Conservation (phyloP, 2,888 invertebrate species). For the Heterodera filipjevi region DNA sequence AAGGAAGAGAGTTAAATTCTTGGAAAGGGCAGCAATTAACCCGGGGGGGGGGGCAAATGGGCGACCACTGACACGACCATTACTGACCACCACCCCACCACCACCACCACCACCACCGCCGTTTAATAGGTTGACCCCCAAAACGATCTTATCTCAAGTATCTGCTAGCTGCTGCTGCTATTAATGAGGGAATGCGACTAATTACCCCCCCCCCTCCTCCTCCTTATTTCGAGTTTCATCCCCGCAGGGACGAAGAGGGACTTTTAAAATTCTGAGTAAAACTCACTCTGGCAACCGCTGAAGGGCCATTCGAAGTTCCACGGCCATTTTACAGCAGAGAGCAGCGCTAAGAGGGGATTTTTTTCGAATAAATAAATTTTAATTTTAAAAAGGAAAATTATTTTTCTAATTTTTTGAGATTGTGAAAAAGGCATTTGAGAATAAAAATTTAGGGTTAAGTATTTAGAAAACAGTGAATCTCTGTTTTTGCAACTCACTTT, state of each 20-base stretch:
- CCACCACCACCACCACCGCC: too few species aligned
- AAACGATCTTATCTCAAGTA: not conserved
- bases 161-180: too few species aligned
- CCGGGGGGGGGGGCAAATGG: not conserved
- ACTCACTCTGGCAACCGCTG: slow-evolving; percentile 43
- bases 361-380: too few species aligned
- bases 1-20: not conserved
- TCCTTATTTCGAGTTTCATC: too few species aligned
- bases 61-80: not conserved
- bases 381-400: too few species aligned
- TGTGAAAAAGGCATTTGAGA: too few species aligned
- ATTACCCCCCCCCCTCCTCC: too few species aligned
- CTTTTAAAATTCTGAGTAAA: not conserved
- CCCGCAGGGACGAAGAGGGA: too few species aligned
- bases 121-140: not conserved
- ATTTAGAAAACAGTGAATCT: slow-evolving; percentile 1
- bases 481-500: slow-evolving; percentile 26
- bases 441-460: too few species aligned
- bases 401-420: too few species aligned
- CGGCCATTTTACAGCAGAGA: slow-evolving; percentile 47
- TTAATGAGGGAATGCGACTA: too few species aligned
- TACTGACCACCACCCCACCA: not conserved
- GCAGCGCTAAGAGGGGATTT: slow-evolving; percentile 44
- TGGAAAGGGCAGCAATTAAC: slow-evolving; percentile 4
- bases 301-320: slow-evolving; percentile 42